A percentile compares a stretch with the other conserved stretches of the same genome.
These are phyloP conservation scores for Shargacucullia verbasci DNA, from an alignment of 2,888 invertebrate genomes.

Conservation along the genomic window DNA sequence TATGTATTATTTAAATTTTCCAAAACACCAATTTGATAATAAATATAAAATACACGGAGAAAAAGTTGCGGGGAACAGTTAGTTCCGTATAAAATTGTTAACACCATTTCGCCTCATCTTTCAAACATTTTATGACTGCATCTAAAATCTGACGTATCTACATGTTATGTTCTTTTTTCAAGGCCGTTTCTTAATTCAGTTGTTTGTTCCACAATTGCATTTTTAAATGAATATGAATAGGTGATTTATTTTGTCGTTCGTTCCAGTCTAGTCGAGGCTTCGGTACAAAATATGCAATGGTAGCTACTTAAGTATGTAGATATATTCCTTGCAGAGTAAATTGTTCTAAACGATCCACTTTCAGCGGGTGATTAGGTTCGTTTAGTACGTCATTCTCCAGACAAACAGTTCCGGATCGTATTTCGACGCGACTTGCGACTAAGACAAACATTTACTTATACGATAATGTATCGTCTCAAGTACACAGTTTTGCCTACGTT, in stretches of 20 bases:
- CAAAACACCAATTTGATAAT: too few relatives aligned
- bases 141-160: too few relatives aligned
- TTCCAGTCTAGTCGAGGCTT: too few relatives aligned
- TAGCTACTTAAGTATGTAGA: conserved; percentile 7
- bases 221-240: too few relatives aligned
- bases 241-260: too few relatives aligned
- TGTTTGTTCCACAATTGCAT: too few relatives aligned
- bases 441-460: conserved; percentile 5
- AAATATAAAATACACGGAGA: too few relatives aligned
- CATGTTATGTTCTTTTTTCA: too few relatives aligned
- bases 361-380: conserved; percentile 29
- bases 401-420: conserved; percentile 24
- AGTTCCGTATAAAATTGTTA: neutral
- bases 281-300: too few relatives aligned
- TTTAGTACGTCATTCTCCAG: conserved; percentile 26
- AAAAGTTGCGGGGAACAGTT: too few relatives aligned
- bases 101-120: neutral
- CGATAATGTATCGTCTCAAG: conserved; percentile 1
- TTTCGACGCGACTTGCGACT: conserved; percentile 15
- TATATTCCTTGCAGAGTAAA: conserved; percentile 24
- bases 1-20: too few relatives aligned
- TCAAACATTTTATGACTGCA: neutral
- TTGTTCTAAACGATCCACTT: conserved; percentile 40
- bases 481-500: conserved; percentile 6
- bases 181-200: too few relatives aligned